phyloP scores from a whole-genome alignment of 2,113 vertebrate genomes.

The Lepus timidus region DNA sequence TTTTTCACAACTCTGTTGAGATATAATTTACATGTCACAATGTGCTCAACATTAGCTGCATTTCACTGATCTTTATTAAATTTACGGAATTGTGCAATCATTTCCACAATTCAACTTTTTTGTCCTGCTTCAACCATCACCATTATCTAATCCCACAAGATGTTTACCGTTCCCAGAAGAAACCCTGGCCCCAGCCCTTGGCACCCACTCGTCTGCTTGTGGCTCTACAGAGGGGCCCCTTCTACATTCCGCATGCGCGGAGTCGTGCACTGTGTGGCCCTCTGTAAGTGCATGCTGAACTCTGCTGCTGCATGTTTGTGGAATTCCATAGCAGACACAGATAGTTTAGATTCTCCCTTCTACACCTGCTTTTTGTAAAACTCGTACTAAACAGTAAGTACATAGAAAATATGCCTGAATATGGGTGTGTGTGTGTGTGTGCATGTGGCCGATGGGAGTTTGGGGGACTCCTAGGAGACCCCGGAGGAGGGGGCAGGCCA shows the following conservation, averaged over 20 bases:
- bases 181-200: neutral
- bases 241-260: neutral
- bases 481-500: neutral
- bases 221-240: neutral
- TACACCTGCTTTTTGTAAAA: neutral
- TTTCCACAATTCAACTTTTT: neutral
- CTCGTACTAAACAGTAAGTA: neutral
- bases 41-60: constrained; percentile 14
- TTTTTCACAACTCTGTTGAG: constrained; percentile 33
- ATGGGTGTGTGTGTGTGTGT: neutral
- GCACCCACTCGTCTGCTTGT: neutral
- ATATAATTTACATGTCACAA: constrained; percentile 31
- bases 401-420: neutral
- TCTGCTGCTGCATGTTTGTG: neutral
- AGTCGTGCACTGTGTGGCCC: neutral
- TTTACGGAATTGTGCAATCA: neutral
- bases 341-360: neutral
- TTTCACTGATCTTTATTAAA: constrained; percentile 44
- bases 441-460: neutral
- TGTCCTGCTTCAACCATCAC: no score
- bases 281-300: neutral
- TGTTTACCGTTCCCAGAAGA: neutral
- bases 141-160: neutral
- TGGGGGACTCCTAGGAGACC: neutral
- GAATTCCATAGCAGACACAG: neutral